Percentiles rank a stretch among this genome's conserved stretches.
phyloP scores from a whole-genome alignment of 2,113 vertebrate genomes.

The Bubalus kerabau region DNA sequence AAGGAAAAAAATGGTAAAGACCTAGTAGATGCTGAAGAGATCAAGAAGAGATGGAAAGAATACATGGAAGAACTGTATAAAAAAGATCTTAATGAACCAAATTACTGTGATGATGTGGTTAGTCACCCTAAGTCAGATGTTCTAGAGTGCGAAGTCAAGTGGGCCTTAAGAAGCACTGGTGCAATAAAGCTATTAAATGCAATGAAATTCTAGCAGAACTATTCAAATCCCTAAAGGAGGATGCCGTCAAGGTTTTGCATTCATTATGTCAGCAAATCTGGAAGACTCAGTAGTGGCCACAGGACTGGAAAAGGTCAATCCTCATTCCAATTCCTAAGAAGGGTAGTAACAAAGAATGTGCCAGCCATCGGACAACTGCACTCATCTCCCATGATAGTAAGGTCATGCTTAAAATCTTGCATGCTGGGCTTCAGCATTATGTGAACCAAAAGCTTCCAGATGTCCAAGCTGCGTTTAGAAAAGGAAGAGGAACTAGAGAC shows the following conservation, averaged over 20 bases:
- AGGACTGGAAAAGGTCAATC: neutral
- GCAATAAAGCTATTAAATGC: neutral
- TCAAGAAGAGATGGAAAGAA: neutral
- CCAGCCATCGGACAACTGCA: neutral
- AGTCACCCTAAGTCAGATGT: neutral
- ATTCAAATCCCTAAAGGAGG: neutral
- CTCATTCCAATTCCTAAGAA: neutral
- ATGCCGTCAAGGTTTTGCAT: neutral
- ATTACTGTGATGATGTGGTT: neutral
- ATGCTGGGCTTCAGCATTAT: neutral
- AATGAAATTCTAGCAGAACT: neutral
- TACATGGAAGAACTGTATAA: neutral
- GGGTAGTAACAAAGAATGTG: neutral
- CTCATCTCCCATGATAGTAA: neutral
- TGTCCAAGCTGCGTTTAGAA: neutral
- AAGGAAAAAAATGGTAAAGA: neutral
- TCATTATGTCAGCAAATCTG: neutral
- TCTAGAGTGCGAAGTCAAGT: neutral
- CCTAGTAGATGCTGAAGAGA: neutral
- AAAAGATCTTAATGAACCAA: neutral
- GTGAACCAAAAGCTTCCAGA: neutral
- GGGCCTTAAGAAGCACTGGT: neutral
- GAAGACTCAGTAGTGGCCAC: neutral
- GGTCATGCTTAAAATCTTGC: neutral
- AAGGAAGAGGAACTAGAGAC: neutral